These are phyloP conservation scores for Drosophila limbata DNA, from an alignment of 2,888 invertebrate genomes.

Conservation along the genomic window DNA sequence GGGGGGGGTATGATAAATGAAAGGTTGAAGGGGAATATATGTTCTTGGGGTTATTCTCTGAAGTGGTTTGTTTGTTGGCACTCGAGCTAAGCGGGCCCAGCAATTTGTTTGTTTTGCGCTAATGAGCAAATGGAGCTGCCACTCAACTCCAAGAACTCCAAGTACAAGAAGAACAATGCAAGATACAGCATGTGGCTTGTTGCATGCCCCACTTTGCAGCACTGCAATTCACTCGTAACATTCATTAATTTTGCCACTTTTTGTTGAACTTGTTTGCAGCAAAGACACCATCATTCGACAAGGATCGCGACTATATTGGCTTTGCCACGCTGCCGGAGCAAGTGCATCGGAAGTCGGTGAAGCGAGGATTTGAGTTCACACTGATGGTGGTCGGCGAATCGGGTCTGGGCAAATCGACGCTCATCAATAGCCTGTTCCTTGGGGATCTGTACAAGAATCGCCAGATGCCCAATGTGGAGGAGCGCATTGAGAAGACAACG, in stretches of 20 bases:
- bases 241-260: background rate
- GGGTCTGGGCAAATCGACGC: constrained; percentile 97
- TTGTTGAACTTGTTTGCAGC: constrained; percentile 66
- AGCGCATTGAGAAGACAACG: constrained; percentile 90
- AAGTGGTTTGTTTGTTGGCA: constrained; percentile 62
- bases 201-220: constrained; percentile 23
- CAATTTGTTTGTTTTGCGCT: constrained; percentile 66
- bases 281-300: constrained; percentile 85
- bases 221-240: background rate
- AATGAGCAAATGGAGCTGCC: constrained; percentile 57
- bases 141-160: constrained; percentile 25
- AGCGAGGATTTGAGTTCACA: constrained; percentile 98
- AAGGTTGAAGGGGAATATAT: background rate
- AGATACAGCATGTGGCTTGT: constrained; percentile 2
- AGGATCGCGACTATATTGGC: constrained; percentile 94
- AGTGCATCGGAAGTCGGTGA: constrained; percentile 98
- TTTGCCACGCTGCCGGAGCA: constrained; percentile 98
- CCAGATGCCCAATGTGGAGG: constrained; percentile 88
- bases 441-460: constrained; percentile 96
- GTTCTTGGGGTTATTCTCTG: constrained; percentile 16
- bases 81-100: constrained; percentile 71
- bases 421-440: constrained; percentile 97
- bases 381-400: constrained; percentile 98
- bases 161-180: background rate
- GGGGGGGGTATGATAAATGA: background rate